These are phyloP conservation scores for Euclidia mi DNA, from an alignment of 2,888 invertebrate genomes.

Conservation along the genomic window DNA sequence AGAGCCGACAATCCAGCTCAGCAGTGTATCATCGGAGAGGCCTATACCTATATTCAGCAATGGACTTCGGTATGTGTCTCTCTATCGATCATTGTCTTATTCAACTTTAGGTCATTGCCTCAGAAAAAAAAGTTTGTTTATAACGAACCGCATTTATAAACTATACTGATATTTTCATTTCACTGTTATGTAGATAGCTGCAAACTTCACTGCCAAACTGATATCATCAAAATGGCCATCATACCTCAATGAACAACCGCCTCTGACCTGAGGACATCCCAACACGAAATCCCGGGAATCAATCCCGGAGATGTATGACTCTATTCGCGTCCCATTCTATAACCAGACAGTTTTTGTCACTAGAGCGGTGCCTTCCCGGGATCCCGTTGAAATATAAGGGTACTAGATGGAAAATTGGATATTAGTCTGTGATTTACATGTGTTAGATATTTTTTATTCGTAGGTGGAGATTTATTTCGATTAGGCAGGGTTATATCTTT, in stretches of 20 bases:
- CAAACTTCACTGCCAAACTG: not conserved
- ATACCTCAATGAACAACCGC: conserved; percentile 57
- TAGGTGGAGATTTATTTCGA: conserved; percentile 37
- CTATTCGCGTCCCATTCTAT: conserved; percentile 61
- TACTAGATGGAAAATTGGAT: conserved; percentile 64
- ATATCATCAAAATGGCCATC: conserved; percentile 8
- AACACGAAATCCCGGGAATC: conserved; percentile 57
- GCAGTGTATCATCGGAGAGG: no score
- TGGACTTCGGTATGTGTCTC: no score
- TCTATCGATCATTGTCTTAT: no score
- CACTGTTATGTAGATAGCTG: not conserved
- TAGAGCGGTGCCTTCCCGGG: conserved; percentile 43
- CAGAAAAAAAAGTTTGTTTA: no score
- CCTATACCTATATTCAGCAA: no score
- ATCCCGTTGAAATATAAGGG: conserved; percentile 66
- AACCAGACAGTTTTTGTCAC: conserved; percentile 66
- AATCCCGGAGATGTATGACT: conserved; percentile 68
- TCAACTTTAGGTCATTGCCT: no score
- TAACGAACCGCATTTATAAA: no score
- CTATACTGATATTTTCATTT: no score
- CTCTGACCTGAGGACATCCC: conserved; percentile 56
- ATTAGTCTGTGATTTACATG: conserved; percentile 64
- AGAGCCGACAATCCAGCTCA: no score
- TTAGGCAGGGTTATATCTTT: conserved; percentile 17
- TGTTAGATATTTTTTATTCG: conserved; percentile 50